Conservation (phyloP, 2,113 vertebrate species). For the Stegastes partitus region DNA sequence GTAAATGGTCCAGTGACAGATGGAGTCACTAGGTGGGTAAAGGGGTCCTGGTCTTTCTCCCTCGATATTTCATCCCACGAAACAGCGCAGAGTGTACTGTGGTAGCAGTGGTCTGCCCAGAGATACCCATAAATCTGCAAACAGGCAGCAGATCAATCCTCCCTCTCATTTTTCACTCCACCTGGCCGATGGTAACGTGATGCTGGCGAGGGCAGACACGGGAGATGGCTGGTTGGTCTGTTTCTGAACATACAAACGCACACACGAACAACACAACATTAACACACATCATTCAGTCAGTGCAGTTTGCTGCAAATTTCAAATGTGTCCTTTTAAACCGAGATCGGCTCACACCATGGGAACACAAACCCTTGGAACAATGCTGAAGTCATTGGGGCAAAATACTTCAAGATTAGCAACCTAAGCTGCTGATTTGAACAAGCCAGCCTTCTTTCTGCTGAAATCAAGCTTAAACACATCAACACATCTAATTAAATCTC, state of each 20-base stretch:
- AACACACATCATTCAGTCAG: background rate
- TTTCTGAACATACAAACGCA: slow-evolving; percentile 1
- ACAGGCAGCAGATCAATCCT: slow-evolving; percentile 45
- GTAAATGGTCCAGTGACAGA: slow-evolving; percentile 46
- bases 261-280: background rate
- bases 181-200: slow-evolving; percentile 24
- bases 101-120: slow-evolving; percentile 12
- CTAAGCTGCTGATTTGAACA: slow-evolving; percentile 46
- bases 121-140: slow-evolving; percentile 55
- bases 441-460: slow-evolving; percentile 42
- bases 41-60: slow-evolving; percentile 13
- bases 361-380: slow-evolving; percentile 49
- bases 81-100: slow-evolving; percentile 29
- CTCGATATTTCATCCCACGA: slow-evolving; percentile 26
- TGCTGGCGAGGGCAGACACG: slow-evolving; percentile 32
- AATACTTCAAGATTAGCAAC: slow-evolving; percentile 56
- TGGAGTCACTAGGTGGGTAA: slow-evolving; percentile 22
- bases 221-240: slow-evolving; percentile 38
- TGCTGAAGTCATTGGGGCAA: slow-evolving; percentile 43
- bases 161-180: slow-evolving; percentile 57
- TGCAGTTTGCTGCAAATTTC: slow-evolving; percentile 24
- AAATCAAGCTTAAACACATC: slow-evolving; percentile 29
- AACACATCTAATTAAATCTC: slow-evolving; percentile 55
- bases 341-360: slow-evolving; percentile 20
- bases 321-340: slow-evolving; percentile 40